Conservation (phyloP, 2,797 vertebrate species). For the Thalassophryne amazonica region DNA sequence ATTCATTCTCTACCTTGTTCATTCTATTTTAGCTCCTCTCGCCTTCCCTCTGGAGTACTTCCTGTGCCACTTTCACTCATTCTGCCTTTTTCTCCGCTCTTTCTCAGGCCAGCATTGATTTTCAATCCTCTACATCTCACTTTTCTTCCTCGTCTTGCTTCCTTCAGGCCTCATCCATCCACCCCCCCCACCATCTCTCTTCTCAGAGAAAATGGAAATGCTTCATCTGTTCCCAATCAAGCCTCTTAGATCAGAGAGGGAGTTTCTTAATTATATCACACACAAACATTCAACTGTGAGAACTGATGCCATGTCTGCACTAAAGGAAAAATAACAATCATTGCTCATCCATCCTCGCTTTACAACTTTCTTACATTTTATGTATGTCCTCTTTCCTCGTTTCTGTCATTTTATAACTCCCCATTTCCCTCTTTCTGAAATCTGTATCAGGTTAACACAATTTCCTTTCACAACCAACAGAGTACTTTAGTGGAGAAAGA, state of each 20-base stretch:
- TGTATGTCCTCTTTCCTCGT: too few relatives aligned
- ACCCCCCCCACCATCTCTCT: not conserved
- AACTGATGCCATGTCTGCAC: not conserved
- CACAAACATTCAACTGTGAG: conserved; percentile 2
- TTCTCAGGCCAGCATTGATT: not conserved
- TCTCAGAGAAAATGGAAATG: conserved; percentile 48
- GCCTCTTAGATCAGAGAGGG: conserved; percentile 17
- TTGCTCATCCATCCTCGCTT: not conserved
- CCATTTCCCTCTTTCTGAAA: too few relatives aligned
- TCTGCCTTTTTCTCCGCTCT: not conserved
- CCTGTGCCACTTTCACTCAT: too few relatives aligned
- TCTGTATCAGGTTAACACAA: too few relatives aligned
- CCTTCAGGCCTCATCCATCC: not conserved
- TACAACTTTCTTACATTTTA: not conserved
- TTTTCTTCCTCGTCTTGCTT: not conserved
- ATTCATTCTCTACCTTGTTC: not conserved
- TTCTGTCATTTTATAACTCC: too few relatives aligned
- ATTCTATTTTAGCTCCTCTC: too few relatives aligned
- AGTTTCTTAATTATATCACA: conserved; percentile 14
- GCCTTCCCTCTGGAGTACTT: too few relatives aligned
- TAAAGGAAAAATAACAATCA: not conserved
- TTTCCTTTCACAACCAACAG: too few relatives aligned
- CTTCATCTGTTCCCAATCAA: conserved; percentile 36
- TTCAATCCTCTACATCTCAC: not conserved
- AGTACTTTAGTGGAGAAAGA: too few relatives aligned